Evolutionary conservation across 2,888 invertebrate species (phyloP).

Genomic region (Caenorhabditis panamensis): DNA sequence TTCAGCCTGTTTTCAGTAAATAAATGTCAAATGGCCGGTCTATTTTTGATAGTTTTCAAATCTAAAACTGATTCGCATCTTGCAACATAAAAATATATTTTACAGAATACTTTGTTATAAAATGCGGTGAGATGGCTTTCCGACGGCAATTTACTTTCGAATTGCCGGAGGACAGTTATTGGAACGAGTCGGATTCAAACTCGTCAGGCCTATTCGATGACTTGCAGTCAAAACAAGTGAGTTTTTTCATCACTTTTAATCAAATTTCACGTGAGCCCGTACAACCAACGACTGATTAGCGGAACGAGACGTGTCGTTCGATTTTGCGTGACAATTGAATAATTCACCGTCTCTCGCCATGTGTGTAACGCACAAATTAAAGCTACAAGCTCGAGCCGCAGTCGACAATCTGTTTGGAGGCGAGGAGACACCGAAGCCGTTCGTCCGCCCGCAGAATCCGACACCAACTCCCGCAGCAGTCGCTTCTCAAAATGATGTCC

Average conservation of each 20-base stretch:
- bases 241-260: not conserved
- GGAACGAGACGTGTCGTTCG: not conserved
- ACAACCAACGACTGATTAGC: not conserved
- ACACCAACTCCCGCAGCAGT: conserved; percentile 29
- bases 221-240: conserved; percentile 70
- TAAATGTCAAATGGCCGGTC: no score
- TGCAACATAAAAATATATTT: no score
- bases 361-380: conserved; percentile 51
- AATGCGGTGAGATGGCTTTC: conserved; percentile 71
- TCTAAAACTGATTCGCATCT: no score
- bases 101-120: no score
- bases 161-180: conserved; percentile 77
- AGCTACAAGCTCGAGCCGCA: conserved; percentile 69
- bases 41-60: no score
- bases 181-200: conserved; percentile 72
- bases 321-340: not conserved
- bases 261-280: conserved; percentile 47
- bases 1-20: not conserved
- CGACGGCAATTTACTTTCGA: conserved; percentile 77
- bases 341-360: conserved; percentile 8
- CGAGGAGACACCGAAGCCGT: conserved; percentile 61
- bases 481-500: conserved; percentile 15
- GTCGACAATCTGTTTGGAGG: conserved; percentile 70
- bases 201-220: conserved; percentile 72
- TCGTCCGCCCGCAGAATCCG: conserved; percentile 28